Conservation (phyloP, 2,113 vertebrate genomes). For the Spea bombifrons region DNA sequence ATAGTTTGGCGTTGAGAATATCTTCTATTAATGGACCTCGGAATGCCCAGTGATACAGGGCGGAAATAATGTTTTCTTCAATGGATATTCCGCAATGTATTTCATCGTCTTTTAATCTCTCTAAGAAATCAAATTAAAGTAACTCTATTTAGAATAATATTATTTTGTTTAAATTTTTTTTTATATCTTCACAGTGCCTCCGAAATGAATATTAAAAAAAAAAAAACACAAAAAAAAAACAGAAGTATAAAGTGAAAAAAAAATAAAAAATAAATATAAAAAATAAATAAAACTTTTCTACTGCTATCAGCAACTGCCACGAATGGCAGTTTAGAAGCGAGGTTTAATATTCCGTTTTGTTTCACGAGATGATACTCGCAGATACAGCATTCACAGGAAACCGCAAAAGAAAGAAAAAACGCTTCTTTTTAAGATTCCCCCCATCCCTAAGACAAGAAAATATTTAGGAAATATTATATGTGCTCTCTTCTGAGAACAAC, state of each 20-base stretch:
- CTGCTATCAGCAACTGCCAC: constrained; percentile 31
- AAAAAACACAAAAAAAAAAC: neutral
- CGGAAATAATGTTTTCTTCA: neutral
- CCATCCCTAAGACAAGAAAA: constrained; percentile 36
- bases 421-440: neutral
- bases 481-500: constrained; percentile 40
- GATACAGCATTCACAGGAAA: constrained; percentile 34
- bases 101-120: neutral
- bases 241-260: neutral
- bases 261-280: neutral
- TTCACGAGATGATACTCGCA: constrained; percentile 34
- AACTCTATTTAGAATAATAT: neutral
- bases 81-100: neutral
- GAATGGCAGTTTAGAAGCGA: constrained; percentile 8
- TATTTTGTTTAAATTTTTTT: neutral
- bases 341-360: constrained; percentile 39
- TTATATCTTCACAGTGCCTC: constrained; percentile 15
- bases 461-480: constrained; percentile 48
- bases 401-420: constrained; percentile 5
- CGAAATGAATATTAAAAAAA: constrained; percentile 6
- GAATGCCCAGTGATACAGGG: neutral
- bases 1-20: no score
- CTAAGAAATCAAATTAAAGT: neutral
- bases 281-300: constrained; percentile 8
- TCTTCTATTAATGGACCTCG: neutral